Evolutionary conservation across 2,113 vertebrate species (phyloP).

Genomic region (Stigmatopora argus): DNA sequence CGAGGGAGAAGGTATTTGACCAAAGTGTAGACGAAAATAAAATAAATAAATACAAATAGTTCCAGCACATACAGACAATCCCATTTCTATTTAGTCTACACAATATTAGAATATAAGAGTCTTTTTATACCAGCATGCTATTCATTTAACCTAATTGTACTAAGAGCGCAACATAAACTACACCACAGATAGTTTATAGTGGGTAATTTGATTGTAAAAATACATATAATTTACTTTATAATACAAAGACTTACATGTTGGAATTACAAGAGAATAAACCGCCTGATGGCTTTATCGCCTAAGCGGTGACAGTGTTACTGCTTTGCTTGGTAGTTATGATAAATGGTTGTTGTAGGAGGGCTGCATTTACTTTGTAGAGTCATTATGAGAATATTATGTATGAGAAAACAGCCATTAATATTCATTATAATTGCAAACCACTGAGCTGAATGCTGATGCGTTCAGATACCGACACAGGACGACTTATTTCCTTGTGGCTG

Average conservation of each 20-base stretch:
- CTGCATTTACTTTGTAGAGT: conserved; percentile 70
- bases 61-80: conserved; percentile 74
- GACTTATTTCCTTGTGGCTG: conserved; percentile 34
- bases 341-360: conserved; percentile 69
- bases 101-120: conserved; percentile 78
- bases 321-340: conserved; percentile 65
- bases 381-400: conserved; percentile 73
- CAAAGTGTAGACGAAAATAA: conserved; percentile 73
- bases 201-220: conserved; percentile 8
- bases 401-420: conserved; percentile 75
- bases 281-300: conserved; percentile 55
- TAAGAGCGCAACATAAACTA: background rate
- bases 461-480: conserved; percentile 33
- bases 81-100: conserved; percentile 86
- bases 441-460: conserved; percentile 67
- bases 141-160: conserved; percentile 72
- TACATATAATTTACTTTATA: conserved; percentile 1
- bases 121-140: conserved; percentile 74
- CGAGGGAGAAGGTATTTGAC: conserved; percentile 80
- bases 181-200: background rate
- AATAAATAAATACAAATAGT: conserved; percentile 57
- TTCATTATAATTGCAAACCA: conserved; percentile 71
- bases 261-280: conserved; percentile 39
- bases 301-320: conserved; percentile 56
- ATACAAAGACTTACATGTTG: conserved; percentile 13